Base-by-base conservation (phyloP, 2,797 vertebrate genomes). In the Parambassis ranga region DNA sequence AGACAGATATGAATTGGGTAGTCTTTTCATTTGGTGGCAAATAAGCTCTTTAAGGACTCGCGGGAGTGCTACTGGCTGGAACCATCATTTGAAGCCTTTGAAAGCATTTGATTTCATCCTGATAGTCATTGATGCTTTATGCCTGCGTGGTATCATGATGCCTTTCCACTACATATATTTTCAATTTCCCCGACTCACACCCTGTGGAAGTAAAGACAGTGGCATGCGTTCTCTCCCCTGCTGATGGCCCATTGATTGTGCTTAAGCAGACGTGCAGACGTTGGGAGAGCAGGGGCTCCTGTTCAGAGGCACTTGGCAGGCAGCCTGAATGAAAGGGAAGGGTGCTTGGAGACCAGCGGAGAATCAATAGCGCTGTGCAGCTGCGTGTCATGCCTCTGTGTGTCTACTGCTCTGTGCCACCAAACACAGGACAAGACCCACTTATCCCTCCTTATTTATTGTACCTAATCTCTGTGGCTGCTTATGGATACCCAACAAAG, bases 251-350 rank as follows among this genome's bases (percentile, higher is more conserved):
- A 90, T 90, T 90, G 89, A 91, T 91, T 88, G 87, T 89, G 89
- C 85, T 89, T 90, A 90, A 91, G 88, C 88, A 91, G 90, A 90
- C 88, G 83, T 90, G 88, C 84, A 89, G 90, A 90, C 87, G 81
- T 84, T 87, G 87, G 83, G 79, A 77, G 82, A 90, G 87, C 86
- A 86, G 82, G 79, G 81, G 77, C 82, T 86, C 72, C 87, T 84
- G 89, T 88, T 91, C 90, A 71, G 87, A 89, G 86, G 68, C 88
- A 85, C 84, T 90, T 90, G 88, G 89, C 88, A 89, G 85, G 82
- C 86, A 84, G 87, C 87, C 90, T 84, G 87, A 86, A 86, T 79
- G 85, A 84, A 84, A 87, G 68, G 73, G 80, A 85, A 85, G 83
- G 81, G 83, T 82, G 88, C 85, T 87, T 87, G 79, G 87, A 89